phyloP scores from a whole-genome alignment of 30 jellyfish, hydroid and myxozoan species.

The Hydra vulgaris region DNA sequence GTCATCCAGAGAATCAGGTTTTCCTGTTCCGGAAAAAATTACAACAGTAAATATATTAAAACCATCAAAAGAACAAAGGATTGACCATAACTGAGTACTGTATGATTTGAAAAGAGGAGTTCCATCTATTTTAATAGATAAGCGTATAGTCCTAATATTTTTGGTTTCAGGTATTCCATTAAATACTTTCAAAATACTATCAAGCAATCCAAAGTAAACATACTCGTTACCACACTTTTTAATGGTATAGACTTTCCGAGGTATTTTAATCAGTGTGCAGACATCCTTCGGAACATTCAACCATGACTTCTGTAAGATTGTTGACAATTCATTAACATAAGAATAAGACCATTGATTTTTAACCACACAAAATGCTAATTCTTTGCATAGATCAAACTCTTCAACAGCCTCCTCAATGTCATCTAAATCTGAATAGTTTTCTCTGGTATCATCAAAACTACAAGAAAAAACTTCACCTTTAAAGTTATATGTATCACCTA shows the following conservation, averaged over 20 bases:
- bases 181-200: neutral
- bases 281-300: slow-evolving; percentile 30
- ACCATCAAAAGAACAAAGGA: neutral
- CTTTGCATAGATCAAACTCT: neutral
- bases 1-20: neutral
- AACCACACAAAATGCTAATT: neutral
- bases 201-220: slow-evolving; percentile 22
- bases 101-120: slow-evolving; percentile 22
- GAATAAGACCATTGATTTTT: neutral
- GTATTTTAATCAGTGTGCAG: slow-evolving; percentile 18
- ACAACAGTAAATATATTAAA: neutral
- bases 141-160: neutral
- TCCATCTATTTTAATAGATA: slow-evolving; percentile 21
- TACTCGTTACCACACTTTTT: slow-evolving; percentile 40
- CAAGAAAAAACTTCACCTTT: neutral
- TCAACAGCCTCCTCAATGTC: neutral
- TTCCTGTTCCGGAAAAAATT: neutral
- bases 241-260: neutral
- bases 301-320: slow-evolving; percentile 17
- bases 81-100: slow-evolving; percentile 31
- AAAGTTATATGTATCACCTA: neutral
- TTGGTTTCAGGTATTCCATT: neutral
- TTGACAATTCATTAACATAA: slow-evolving; percentile 7
- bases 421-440: neutral
- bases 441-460: neutral